A percentile compares a stretch with the other conserved stretches of the same genome.
Evolutionary conservation across 1,140 invertebrate genomes (phyloP).

Genomic region (Cephus cinctus): DNA sequence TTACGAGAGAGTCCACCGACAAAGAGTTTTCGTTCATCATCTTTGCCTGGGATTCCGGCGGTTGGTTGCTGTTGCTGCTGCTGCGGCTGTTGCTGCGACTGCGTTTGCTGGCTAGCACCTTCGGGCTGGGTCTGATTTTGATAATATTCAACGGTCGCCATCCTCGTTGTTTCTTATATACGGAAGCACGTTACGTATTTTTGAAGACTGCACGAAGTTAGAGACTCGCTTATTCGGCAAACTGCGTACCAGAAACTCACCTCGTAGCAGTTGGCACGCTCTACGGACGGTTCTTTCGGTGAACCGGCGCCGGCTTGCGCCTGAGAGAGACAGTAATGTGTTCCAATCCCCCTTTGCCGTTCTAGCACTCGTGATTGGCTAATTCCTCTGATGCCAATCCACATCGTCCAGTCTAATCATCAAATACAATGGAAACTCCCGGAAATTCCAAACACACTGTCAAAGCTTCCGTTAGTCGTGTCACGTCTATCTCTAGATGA

Average conservation of each 20-base stretch:
- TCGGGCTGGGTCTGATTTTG: conserved; percentile 41
- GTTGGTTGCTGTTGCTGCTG: conserved; percentile 40
- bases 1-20: conserved; percentile 54
- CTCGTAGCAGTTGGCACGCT: conserved; percentile 25
- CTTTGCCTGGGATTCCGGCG: conserved; percentile 55
- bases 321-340: conserved; percentile 28
- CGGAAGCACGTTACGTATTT: conserved; percentile 4
- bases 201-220: conserved; percentile 4
- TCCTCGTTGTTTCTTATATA: conserved; percentile 26
- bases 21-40: conserved; percentile 58
- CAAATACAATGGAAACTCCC: conserved; percentile 11
- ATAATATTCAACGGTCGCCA: conserved; percentile 48
- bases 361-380: conserved; percentile 15
- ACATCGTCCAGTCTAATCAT: conserved; percentile 5
- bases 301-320: conserved; percentile 38
- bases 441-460: conserved; percentile 21
- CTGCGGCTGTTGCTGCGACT: conserved; percentile 19
- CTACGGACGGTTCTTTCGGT: conserved; percentile 30
- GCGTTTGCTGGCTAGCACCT: conserved; percentile 17
- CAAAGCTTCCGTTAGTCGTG: conserved; percentile 20
- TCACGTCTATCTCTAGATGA: too few species aligned
- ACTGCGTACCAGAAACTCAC: conserved; percentile 18
- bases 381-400: conserved; percentile 8
- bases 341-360: conserved; percentile 26
- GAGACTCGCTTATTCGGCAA: conserved; percentile 9